Percentiles rank a stretch among this genome's conserved stretches.
phyloP scores from a whole-genome alignment of 2,113 vertebrate genomes.

The Halichoerus grypus region DNA sequence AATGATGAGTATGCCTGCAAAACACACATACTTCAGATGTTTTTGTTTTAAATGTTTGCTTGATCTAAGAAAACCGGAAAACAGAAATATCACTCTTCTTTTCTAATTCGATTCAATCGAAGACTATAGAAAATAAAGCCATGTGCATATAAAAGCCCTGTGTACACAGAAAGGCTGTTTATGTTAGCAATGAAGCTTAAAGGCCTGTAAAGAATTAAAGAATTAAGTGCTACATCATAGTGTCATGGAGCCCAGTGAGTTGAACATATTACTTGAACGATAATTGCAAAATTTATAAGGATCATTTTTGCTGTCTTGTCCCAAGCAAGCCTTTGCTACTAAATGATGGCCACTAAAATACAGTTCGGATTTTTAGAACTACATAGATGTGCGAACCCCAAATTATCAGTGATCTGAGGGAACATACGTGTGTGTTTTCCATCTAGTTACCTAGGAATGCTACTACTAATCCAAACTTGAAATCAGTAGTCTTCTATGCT shows the following conservation, averaged over 20 bases:
- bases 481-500: neutral
- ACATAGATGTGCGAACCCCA: neutral
- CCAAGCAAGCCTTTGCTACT: neutral
- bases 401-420: neutral
- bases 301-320: neutral
- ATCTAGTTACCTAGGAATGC: neutral
- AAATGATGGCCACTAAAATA: neutral
- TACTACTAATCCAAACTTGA: neutral
- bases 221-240: neutral
- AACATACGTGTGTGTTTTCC: neutral
- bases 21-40: neutral
- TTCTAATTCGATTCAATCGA: neutral
- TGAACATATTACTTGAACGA: neutral
- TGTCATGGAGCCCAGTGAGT: neutral
- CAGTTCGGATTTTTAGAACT: neutral
- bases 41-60: neutral
- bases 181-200: neutral
- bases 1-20: constrained; percentile 3
- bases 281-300: neutral
- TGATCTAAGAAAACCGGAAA: neutral
- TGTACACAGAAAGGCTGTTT: neutral
- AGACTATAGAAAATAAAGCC: neutral
- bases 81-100: neutral
- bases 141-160: neutral
- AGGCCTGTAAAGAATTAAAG: neutral